Evolutionary conservation across 2,797 vertebrate genomes (phyloP), one percentile per base, ranked within the genome.

Genomic region (Fratercula arctica): DNA sequence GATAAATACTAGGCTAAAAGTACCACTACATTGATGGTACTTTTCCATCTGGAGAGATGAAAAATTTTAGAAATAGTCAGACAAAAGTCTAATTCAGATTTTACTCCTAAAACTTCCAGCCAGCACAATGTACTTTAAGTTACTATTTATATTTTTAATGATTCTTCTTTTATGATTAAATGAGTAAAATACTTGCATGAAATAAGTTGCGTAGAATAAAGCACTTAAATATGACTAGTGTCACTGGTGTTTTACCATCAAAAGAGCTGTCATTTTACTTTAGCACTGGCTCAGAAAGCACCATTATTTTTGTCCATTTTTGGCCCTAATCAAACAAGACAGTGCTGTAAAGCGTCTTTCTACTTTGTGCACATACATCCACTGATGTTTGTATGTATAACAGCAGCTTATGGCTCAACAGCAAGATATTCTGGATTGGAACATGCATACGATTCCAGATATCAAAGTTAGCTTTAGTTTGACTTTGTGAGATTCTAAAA

Each of bases 381-480:
- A 87, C 76, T 93, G 94, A 96, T 87, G 78, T 95, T 96, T 96
- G 91, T 75, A 80, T 84, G 90, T 96, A 91, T 82, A 97, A 95
- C 79, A 90, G 57, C 60, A 96, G 75, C 77, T 94, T 96, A 93
- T 75, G 66, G 93, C 79, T 95, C 91, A 96, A 89, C 73, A 95
- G 94, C 66, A 82, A 87, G 89, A 90, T 50, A 70, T 74, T 69
- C 88, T 13, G 18, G 91, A 89, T 46, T 86, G 91, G 92, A 97
- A 96, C 97, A 96, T 77, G 93, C 96, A 93, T 96, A 97, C 69
- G 41, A 95, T 93, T 95, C 96, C 93, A 95, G 76, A 94, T 97
- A 98, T 98, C 98, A 98, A 98, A 98, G 98, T 96, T 97, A 96
- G 97, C 95, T 98, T 96, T 86, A 97, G 97, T 97, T 98, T 95